phyloP scores from a whole-genome alignment of 2,888 invertebrate genomes.

The Drosophila quasianomalipes region DNA sequence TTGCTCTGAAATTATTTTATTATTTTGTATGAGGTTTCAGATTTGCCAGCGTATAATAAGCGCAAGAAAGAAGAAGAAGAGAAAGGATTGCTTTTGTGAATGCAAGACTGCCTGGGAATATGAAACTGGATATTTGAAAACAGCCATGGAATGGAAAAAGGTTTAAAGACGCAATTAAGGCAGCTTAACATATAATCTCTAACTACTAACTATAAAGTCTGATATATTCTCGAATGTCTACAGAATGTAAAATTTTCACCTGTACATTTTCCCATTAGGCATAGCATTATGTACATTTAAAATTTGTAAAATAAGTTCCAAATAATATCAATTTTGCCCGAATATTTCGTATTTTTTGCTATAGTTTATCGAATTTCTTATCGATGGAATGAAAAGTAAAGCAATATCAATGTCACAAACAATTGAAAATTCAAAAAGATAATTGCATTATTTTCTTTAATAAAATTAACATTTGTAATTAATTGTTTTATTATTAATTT shows the following conservation, averaged over 20 bases:
- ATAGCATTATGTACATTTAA: no score
- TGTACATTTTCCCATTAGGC: not conserved
- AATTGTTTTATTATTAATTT: not conserved
- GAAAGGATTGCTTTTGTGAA: slow-evolving; percentile 1
- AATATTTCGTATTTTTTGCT: not conserved
- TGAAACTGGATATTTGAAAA: not conserved
- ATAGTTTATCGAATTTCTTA: not conserved
- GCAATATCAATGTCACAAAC: no score
- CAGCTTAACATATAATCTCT: not conserved
- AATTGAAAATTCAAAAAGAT: no score
- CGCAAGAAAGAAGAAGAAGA: slow-evolving; percentile 17
- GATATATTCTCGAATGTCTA: not conserved
- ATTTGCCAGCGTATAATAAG: slow-evolving; percentile 46
- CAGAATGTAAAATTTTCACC: no score
- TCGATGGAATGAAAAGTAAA: no score
- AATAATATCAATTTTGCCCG: not conserved
- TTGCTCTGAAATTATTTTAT: slow-evolving; percentile 55
- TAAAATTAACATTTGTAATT: no score
- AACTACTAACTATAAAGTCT: not conserved
- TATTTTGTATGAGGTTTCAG: slow-evolving; percentile 53
- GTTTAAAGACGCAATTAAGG: not conserved
- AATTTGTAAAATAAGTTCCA: no score
- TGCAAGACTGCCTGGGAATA: not conserved
- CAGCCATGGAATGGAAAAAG: not conserved
- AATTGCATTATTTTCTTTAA: no score